Base-by-base conservation (phyloP, 2,113 vertebrate species). In the Phycodurus eques region DNA sequence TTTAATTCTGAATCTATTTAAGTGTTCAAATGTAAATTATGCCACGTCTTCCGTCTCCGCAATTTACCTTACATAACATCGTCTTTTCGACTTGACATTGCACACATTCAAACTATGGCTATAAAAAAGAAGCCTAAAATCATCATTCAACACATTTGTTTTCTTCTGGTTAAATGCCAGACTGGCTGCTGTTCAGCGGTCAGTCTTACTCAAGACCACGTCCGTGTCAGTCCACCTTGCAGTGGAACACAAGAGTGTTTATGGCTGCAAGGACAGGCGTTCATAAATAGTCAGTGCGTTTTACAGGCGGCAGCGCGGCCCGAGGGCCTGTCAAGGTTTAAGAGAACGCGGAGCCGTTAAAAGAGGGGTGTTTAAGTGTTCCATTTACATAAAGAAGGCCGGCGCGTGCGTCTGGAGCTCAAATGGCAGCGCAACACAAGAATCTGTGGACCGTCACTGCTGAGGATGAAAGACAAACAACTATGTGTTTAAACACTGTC, bases 371-470 rank as follows among this genome's bases (percentile, higher is more conserved):
- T 87, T 88, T 89, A 85, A 88, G 83, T 82, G 83, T 35, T 73
- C 77, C 77, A 87, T 90, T 91, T 88, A 91, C 84, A 89, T 86
- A 88, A 86, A 86, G 71, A 64, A 61, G 61, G 51, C 56, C 17
- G 56, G 61, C 70, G 74, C 78, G 77, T 84, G 71, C n/a, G 63
- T 68, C 53, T 69, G 53, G 20, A 61, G 65, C 56, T 17, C 74
- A 71, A 31, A 49, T 61, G 59, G 59, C 31, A 35, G 27, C 27
- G n/a, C 57, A 35, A 60, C 31, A 35, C 6, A 39, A 39, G 35
- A 6, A 39, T 1, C 47, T 2, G 15, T 2, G 47, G 15, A 4
- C 4, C 15, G 10, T 49, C 47, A 49, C 13, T 49, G 47, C 47
- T 49, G 13, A 49, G 47, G 47, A 49, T 49, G 47, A 49, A 49